Conservation (phyloP, 2,888 invertebrate genomes). For the Parelbella ahira region DNA sequence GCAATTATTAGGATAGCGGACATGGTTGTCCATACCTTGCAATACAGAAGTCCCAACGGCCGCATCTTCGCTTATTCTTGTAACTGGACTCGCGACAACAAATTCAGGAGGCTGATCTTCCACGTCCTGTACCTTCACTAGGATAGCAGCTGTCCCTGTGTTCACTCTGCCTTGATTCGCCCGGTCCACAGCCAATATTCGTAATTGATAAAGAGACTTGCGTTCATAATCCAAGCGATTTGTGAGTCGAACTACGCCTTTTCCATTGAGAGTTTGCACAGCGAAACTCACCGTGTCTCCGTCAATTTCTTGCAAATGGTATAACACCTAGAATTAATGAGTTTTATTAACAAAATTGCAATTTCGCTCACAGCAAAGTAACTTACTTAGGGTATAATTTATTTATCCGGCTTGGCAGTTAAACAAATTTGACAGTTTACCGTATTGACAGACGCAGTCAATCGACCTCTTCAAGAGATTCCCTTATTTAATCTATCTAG, state of each 20-base stretch:
- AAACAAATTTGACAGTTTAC: too few species aligned
- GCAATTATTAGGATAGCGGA: too few species aligned
- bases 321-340: conserved; percentile 82
- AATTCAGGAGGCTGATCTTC: conserved; percentile 97
- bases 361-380: too few species aligned
- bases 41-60: conserved; percentile 90
- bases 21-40: conserved; percentile 88
- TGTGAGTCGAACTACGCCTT: conserved; percentile 89
- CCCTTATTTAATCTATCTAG: too few species aligned
- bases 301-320: conserved; percentile 90
- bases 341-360: background rate
- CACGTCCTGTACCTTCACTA: conserved; percentile 91
- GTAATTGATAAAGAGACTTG: conserved; percentile 91
- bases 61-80: conserved; percentile 92
- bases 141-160: conserved; percentile 92
- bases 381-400: too few species aligned
- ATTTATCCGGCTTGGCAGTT: too few species aligned
- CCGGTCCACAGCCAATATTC: conserved; percentile 90
- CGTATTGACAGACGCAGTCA: too few species aligned
- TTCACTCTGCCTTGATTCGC: conserved; percentile 91
- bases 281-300: conserved; percentile 88
- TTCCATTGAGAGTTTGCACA: conserved; percentile 91
- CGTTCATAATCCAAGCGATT: conserved; percentile 91
- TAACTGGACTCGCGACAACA: conserved; percentile 91
- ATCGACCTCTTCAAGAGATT: too few species aligned